Conservation (phyloP, 2,797 vertebrate genomes). For the Argya squamiceps region DNA sequence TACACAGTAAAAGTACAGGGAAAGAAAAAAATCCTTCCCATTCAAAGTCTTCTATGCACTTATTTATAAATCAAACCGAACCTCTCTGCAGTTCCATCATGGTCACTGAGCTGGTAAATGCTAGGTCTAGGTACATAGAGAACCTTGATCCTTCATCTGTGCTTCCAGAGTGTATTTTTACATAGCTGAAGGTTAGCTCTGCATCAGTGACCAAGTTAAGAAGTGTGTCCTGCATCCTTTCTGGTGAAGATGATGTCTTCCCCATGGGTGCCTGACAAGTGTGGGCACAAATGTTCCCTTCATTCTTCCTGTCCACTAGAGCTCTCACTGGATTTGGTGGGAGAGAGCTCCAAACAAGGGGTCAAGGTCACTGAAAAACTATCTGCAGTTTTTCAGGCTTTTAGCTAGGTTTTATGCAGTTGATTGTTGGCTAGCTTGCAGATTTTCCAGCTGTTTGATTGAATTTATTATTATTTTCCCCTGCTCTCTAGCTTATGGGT, state of each 20-base stretch:
- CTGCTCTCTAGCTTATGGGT: neutral
- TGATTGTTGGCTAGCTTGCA: neutral
- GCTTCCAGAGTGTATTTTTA: neutral
- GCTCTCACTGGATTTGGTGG: neutral
- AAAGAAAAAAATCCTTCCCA: neutral
- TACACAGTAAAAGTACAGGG: neutral
- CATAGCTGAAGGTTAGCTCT: neutral
- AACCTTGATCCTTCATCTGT: neutral
- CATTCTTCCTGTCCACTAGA: neutral
- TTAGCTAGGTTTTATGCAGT: neutral
- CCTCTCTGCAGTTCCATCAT: neutral
- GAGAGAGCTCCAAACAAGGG: neutral
- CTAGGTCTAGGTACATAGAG: neutral
- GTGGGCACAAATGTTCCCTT: neutral
- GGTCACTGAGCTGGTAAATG: neutral
- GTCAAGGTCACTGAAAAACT: neutral
- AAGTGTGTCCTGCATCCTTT: rapidly evolving
- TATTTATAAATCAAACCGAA: neutral
- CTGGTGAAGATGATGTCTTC: neutral
- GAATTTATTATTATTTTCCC: neutral
- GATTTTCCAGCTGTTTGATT: conserved; percentile 32
- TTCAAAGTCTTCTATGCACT: neutral
- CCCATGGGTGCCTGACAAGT: neutral
- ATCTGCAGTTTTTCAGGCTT: neutral
- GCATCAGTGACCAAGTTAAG: neutral